A percentile compares a stretch with the other conserved stretches of the same genome.
Evolutionary conservation across 2,797 vertebrate genomes (phyloP).

Genomic region (Anomalospiza imberbis): DNA sequence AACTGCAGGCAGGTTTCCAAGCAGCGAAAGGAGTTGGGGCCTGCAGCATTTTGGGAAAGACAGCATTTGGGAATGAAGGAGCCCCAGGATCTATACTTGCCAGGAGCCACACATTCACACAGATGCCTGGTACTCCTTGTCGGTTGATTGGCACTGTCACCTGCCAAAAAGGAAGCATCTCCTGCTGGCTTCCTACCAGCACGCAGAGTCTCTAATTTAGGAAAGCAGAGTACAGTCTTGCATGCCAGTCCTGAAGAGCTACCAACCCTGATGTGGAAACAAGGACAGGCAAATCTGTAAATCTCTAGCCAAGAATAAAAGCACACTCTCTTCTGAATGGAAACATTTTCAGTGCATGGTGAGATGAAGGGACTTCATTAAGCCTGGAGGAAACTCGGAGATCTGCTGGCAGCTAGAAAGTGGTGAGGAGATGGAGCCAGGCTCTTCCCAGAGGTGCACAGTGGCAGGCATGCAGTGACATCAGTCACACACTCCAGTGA

Average conservation of each 20-base stretch:
- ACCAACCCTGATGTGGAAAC: background rate
- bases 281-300: background rate
- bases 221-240: constrained; percentile 4
- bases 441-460: background rate
- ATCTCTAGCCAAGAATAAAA: constrained; percentile 1
- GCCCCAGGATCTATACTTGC: background rate
- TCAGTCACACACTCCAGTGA: background rate
- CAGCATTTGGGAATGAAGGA: background rate
- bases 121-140: background rate
- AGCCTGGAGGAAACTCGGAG: background rate
- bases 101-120: background rate
- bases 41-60: constrained; percentile 8
- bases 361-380: background rate
- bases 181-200: constrained; percentile 43
- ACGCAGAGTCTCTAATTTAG: background rate
- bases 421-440: background rate
- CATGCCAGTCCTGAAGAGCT: constrained; percentile 37
- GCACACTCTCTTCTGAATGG: background rate
- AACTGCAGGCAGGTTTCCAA: constrained; percentile 27
- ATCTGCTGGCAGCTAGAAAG: background rate
- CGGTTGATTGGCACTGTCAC: background rate
- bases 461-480: background rate
- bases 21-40: background rate
- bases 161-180: background rate
- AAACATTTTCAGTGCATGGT: background rate